Percentiles rank a stretch among this genome's conserved stretches.
Evolutionary conservation across 2,888 invertebrate species (phyloP).

Genomic region (Exephanes ischioxanthus): DNA sequence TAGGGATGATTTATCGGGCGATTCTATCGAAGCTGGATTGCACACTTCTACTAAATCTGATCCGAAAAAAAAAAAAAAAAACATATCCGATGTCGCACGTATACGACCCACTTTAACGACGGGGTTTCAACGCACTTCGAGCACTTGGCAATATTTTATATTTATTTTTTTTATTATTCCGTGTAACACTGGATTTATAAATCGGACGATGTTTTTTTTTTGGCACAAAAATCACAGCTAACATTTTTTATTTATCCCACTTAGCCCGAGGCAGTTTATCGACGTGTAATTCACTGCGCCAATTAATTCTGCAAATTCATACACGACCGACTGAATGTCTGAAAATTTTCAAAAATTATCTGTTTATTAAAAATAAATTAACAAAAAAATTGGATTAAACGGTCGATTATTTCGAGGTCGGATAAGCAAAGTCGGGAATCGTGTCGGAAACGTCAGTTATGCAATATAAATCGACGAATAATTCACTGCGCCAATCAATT

Average conservation of each 20-base stretch:
- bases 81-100: not conserved
- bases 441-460: not conserved
- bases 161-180: not conserved
- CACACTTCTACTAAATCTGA: not conserved
- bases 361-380: not conserved
- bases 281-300: too few relatives aligned
- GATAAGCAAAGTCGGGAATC: not conserved
- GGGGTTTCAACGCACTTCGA: not conserved
- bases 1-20: not conserved
- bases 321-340: not conserved
- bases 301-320: not conserved
- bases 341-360: not conserved
- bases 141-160: not conserved
- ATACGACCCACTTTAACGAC: not conserved
- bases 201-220: not conserved
- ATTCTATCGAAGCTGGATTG: slow-evolving; percentile 27
- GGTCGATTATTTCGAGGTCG: not conserved
- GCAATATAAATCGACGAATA: not conserved
- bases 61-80: not conserved
- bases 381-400: not conserved
- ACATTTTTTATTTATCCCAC: not conserved
- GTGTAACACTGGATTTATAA: slow-evolving; percentile 9
- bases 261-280: not conserved
- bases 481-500: not conserved
- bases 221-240: not conserved